Evolutionary conservation across 1,140 invertebrate species (phyloP).

Genomic region (Alviniconcha marisindica): DNA sequence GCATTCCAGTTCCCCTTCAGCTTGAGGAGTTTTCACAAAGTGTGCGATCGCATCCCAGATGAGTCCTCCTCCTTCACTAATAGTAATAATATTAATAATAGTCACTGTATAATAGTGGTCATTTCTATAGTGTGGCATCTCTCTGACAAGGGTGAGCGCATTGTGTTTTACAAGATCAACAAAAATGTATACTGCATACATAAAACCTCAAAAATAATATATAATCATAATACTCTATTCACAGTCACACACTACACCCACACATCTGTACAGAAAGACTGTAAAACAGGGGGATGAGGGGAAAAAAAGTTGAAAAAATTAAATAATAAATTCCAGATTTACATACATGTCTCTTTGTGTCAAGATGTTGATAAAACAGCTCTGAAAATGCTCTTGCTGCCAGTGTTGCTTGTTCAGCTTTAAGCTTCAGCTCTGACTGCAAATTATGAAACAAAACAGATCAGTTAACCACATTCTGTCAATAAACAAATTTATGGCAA

Average conservation of each 20-base stretch:
- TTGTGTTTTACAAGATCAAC: not conserved
- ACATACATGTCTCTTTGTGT: conserved; percentile 88
- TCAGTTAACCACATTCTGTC: too few relatives aligned
- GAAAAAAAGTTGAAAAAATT: not conserved
- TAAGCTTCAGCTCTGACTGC: conserved; percentile 75
- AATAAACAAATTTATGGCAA: not conserved
- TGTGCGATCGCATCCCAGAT: too few relatives aligned
- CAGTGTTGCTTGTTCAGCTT: conserved; percentile 85
- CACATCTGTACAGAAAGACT: not conserved
- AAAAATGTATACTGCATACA: not conserved
- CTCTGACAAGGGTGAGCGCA: too few relatives aligned
- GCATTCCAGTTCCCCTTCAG: too few relatives aligned
- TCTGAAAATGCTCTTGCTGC: conserved; percentile 89
- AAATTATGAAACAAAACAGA: too few relatives aligned
- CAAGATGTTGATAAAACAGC: conserved; percentile 88
- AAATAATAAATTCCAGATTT: conserved; percentile 28
- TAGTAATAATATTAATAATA: too few relatives aligned
- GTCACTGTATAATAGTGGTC: too few relatives aligned
- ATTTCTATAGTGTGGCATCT: too few relatives aligned
- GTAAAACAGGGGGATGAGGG: not conserved
- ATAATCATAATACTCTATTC: not conserved
- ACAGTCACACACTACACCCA: not conserved
- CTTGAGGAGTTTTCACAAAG: too few relatives aligned
- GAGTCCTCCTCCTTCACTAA: too few relatives aligned
- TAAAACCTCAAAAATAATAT: not conserved